Base-by-base conservation (phyloP, 2,888 invertebrate genomes). In the Ellobium chinense region DNA sequence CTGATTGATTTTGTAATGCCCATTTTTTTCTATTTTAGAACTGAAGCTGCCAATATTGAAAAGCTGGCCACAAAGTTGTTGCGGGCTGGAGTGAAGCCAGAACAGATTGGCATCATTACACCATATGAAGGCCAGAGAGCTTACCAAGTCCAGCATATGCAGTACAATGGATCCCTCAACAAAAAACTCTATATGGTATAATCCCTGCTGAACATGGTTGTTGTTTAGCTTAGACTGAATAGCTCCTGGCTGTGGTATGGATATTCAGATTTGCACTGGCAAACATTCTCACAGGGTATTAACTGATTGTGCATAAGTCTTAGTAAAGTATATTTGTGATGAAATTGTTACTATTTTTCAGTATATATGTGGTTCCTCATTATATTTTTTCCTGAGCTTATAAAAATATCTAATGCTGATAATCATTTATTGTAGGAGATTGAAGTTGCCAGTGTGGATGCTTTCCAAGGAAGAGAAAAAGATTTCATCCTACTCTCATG, bases 401-500 rank as follows among this genome's bases (percentile, higher is more conserved):
- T n/a, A n/a, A n/a, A n/a, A n/a, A n/a, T n/a, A n/a, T n/a, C n/a
- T n/a, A n/a, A n/a, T n/a, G n/a, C n/a, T n/a, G n/a, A n/a, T n/a
- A n/a, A n/a, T n/a, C n/a, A n/a, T n/a, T n/a, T 36, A 29, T 82
- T 85, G n/a, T 96, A 98, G 94, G 99, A 99, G 92, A 98, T 99
- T 78, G 99, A 99, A 94, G 99, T 99, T 0, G 99, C 99, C 12
- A 99, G 98, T 93, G 99, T 99, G 2, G 99, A 99, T 93, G 99
- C 99, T 0, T 99, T 99, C 93, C 99, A 99, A 93, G 99, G 99
- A 0, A 95, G 99, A 70, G 99, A 99, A 92, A 99, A 99, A 91
- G 99, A 99, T 91, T 97, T 99, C 80, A 99, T 99, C 86, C 98
- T 99, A 76, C 97, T 99, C 96, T 99, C 99, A 0, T 99, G 99